Conservation (phyloP, 2,888 invertebrate genomes). For the Nasonovia ribisnigri region DNA sequence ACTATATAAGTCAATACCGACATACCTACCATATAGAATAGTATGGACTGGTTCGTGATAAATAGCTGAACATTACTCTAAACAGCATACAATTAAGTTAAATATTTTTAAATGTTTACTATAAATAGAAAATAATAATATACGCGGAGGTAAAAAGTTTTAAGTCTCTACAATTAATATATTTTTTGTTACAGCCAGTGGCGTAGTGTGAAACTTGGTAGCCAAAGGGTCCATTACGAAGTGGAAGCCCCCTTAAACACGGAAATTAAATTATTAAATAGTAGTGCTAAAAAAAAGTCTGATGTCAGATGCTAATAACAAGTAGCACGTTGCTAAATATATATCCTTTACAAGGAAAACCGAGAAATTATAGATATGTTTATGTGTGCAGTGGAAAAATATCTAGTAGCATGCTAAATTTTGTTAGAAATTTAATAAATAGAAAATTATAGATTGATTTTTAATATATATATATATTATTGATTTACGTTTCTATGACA, state of each 20-base stretch:
- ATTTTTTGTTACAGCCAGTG: not conserved
- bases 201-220: not conserved
- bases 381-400: too few relatives aligned
- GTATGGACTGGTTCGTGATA: not conserved
- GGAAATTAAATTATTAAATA: not conserved
- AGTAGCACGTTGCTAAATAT: too few relatives aligned
- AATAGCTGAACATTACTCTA: not conserved
- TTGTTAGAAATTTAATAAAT: too few relatives aligned
- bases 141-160: not conserved
- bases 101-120: not conserved
- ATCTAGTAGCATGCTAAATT: too few relatives aligned
- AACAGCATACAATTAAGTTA: not conserved
- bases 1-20: not conserved
- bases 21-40: not conserved
- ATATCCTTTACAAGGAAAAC: too few relatives aligned
- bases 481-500: too few relatives aligned
- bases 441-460: too few relatives aligned
- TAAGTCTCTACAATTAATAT: not conserved
- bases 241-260: not conserved
- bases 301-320: too few relatives aligned
- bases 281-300: not conserved
- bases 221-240: not conserved
- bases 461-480: too few relatives aligned
- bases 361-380: too few relatives aligned
- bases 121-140: not conserved